phyloP scores from a whole-genome alignment of 2,888 invertebrate species.

The Nephrocerus scutellatus region DNA sequence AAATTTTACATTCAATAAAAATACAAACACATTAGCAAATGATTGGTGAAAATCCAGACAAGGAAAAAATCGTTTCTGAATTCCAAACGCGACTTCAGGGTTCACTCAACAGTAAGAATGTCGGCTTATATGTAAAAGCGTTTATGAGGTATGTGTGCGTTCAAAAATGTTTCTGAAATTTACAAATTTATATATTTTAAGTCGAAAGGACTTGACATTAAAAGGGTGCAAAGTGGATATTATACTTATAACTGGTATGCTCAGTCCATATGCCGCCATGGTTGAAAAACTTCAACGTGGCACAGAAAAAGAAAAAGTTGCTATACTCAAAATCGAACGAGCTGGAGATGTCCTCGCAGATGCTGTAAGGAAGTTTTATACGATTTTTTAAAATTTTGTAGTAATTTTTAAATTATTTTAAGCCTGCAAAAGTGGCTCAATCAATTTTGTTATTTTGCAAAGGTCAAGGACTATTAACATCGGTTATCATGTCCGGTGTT shows the following conservation, averaged over 20 bases:
- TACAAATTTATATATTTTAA: conserved; percentile 35
- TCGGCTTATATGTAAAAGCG: conserved; percentile 72
- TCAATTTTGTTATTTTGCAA: conserved; percentile 83
- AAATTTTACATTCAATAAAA: conserved; percentile 1
- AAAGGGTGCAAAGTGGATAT: conserved; percentile 70
- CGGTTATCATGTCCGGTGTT: conserved; percentile 73
- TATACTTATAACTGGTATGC: conserved; percentile 71
- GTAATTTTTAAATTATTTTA: conserved; percentile 29
- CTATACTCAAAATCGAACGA: conserved; percentile 75
- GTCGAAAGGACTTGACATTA: conserved; percentile 64
- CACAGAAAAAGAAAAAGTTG: conserved; percentile 73
- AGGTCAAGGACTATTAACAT: conserved; percentile 76
- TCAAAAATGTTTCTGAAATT: no score
- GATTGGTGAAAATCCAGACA: conserved; percentile 57
- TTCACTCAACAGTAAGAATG: conserved; percentile 71
- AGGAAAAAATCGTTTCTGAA: conserved; percentile 67
- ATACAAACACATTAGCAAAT: conserved; percentile 50
- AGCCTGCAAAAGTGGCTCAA: conserved; percentile 83
- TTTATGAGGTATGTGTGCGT: conserved; percentile 73
- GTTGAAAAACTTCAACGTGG: conserved; percentile 73
- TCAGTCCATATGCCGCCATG: conserved; percentile 70
- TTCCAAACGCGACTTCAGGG: conserved; percentile 69
- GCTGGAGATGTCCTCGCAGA: conserved; percentile 83
- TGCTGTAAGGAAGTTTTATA: conserved; percentile 55
- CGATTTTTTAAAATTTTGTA: not conserved